A percentile compares a stretch with the other conserved stretches of the same genome.
phyloP scores from a whole-genome alignment of 2,888 invertebrate genomes.

The Baronia brevicornis region DNA sequence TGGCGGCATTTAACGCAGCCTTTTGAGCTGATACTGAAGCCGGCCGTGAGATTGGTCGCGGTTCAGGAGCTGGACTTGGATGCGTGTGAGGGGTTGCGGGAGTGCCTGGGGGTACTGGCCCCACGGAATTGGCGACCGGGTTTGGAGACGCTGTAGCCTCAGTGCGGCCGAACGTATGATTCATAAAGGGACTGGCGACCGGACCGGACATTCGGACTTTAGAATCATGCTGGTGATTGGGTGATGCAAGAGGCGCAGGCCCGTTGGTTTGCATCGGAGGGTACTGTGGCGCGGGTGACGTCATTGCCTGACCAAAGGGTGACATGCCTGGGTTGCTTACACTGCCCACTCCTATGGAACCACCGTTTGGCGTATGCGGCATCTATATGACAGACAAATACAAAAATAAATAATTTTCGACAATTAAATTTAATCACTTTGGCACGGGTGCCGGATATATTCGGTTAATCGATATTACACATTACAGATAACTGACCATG shows the following conservation, averaged over 20 bases:
- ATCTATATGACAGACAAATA: conserved; percentile 31
- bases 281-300: conserved; percentile 76
- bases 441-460: no score
- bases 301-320: conserved; percentile 80
- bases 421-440: no score
- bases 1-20: conserved; percentile 82
- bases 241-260: conserved; percentile 69
- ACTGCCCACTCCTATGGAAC: conserved; percentile 60
- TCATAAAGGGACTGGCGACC: conserved; percentile 76
- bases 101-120: conserved; percentile 60
- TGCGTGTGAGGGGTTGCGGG: conserved; percentile 59
- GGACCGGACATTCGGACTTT: conserved; percentile 71
- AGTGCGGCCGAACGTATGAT: conserved; percentile 45
- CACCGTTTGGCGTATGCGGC: conserved; percentile 74
- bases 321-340: conserved; percentile 81
- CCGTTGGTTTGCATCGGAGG: conserved; percentile 77
- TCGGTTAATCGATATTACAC: no score
- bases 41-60: conserved; percentile 23
- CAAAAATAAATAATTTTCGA: conserved; percentile 35
- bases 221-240: conserved; percentile 75
- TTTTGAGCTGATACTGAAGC: conserved; percentile 79
- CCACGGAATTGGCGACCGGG: conserved; percentile 43
- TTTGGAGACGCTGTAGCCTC: conserved; percentile 68
- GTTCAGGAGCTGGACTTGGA: conserved; percentile 46
- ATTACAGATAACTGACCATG: not conserved